Base-by-base conservation (phyloP, 2,113 vertebrate species). In the Muntiacus muntjak region DNA sequence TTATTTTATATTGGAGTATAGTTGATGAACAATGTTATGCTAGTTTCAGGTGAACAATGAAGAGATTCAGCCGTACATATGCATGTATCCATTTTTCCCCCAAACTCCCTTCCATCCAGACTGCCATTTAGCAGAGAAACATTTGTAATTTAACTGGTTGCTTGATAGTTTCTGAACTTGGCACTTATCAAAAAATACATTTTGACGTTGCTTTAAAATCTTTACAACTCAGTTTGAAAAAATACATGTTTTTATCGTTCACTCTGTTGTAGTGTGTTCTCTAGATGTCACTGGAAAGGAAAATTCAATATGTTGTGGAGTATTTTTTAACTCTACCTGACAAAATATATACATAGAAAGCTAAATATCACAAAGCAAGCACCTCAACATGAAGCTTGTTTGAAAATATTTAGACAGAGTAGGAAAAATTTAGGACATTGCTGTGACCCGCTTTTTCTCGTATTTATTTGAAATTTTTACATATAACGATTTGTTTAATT, bases 321-420 rank as follows among this genome's bases (percentile, higher is more conserved):
- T 54, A 12, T 92, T 94, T 94, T 93, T 88, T 19, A 83, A 57
- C n/a, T 76, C 0, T 52, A 12, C 26, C 21, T 81, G 52, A 45
- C 45, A 64, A 78, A 89, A 62, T 91, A 64, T 82, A 17, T 17
- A 50, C n/a, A 25, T 36, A 7, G 62, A 97, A 96, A 91, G 50
- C 55, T 54, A 87, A 92, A 50, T 94, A 67, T 57, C 43, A 96
- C 45, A 95, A 95, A 93, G 19, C 14, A 93, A 90, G 84, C 40
- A 74, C 13, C 76, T 95, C 21, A 87, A 15, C 4, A 26, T 78
- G 26, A 47, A 45, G 7, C 58, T 97, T 86, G 19, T 71, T 83
- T 93, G 60, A 40, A 19, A 89, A 43, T 33, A 85, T 92, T 86
- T 81, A 64, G 7, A 43, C 7, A 71, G 4, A 58, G 9, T 1